Evolutionary conservation across 2,113 vertebrate genomes (phyloP).

Genomic region (Pseudorectes ferrugineus): DNA sequence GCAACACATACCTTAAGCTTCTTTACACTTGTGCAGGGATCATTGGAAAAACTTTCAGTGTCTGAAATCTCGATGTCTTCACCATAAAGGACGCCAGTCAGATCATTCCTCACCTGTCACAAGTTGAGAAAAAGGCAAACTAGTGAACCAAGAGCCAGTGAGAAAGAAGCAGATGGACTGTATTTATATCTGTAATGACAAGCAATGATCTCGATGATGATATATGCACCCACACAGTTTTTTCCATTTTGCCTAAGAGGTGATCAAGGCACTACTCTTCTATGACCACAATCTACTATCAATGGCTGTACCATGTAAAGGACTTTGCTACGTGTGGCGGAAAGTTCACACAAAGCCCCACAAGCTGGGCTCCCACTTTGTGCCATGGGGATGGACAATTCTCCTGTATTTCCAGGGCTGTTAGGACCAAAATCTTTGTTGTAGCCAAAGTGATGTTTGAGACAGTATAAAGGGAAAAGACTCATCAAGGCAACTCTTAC

Average conservation of each 20-base stretch:
- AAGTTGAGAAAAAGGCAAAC: slow-evolving; percentile 48
- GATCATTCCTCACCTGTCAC: slow-evolving; percentile 93
- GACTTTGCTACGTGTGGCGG: fast-evolving
- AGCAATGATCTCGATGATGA: not conserved
- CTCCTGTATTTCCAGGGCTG: not conserved
- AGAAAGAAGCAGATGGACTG: not conserved
- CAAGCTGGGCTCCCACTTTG: not conserved
- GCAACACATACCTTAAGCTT: slow-evolving; percentile 90
- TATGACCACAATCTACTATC: not conserved
- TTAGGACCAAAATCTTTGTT: not conserved
- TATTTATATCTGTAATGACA: not conserved
- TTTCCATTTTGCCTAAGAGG: not conserved
- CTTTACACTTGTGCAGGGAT: slow-evolving; percentile 95
- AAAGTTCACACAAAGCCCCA: not conserved
- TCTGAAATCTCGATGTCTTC: slow-evolving; percentile 97
- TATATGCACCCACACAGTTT: not conserved
- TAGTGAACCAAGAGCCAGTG: not conserved
- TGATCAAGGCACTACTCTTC: not conserved
- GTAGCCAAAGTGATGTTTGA: not conserved
- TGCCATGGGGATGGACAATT: not conserved
- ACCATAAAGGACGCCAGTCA: slow-evolving; percentile 92
- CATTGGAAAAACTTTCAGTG: slow-evolving; percentile 97
- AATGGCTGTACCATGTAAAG: fast-evolving
- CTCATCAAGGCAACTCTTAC: not conserved
- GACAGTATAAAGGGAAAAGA: not conserved